These are phyloP conservation scores for Bombus pascuorum DNA, from an alignment of 1,140 invertebrate genomes.

Conservation along the genomic window DNA sequence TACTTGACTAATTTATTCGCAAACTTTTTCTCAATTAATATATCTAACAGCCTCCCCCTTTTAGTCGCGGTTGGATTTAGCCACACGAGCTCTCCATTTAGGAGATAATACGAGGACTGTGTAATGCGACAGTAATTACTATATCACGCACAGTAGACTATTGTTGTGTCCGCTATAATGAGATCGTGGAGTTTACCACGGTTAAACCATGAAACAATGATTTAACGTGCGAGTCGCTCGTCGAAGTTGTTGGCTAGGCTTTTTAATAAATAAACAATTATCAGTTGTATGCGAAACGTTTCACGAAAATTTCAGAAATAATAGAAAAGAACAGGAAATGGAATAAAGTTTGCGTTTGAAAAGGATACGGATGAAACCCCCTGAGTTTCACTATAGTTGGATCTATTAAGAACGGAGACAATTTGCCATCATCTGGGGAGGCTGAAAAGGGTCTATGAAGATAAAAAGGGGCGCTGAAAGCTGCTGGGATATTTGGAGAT, in stretches of 20 bases:
- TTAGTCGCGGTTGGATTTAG: background rate
- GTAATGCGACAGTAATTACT: slow-evolving; percentile 12
- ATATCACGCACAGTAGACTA: background rate
- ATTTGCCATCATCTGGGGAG: background rate
- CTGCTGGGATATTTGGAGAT: background rate
- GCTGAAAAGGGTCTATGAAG: background rate
- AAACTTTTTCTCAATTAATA: background rate
- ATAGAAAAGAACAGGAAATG: no score
- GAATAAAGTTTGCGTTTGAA: background rate
- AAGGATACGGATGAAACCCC: background rate
- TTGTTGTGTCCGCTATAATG: background rate
- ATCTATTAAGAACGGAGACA: background rate
- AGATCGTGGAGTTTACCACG: background rate
- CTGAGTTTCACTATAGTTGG: background rate
- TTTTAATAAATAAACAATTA: background rate
- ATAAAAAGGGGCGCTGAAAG: background rate
- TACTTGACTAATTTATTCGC: background rate
- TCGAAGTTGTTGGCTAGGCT: no score
- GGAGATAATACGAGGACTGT: background rate
- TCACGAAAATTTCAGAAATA: background rate
- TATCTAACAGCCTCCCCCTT: background rate
- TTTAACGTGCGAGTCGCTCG: background rate
- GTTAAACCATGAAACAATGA: background rate
- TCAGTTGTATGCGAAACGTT: background rate
- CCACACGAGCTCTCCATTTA: background rate